Conservation (phyloP, 2,888 invertebrate species). For the Dyspetes luteomarginatus region DNA sequence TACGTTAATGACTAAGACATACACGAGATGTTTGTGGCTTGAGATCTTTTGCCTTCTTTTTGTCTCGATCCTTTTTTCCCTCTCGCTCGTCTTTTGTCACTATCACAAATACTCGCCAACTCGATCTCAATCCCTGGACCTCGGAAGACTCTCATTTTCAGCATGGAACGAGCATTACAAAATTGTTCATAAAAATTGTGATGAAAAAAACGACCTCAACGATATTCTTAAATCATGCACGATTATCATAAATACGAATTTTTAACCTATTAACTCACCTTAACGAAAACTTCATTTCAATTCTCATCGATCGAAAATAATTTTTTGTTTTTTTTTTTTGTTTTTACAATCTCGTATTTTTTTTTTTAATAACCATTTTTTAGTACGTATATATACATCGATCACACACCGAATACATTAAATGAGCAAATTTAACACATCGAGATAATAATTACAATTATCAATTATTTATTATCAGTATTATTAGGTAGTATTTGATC, state of each 20-base stretch:
- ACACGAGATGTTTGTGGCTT: background rate
- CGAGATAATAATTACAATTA: constrained; percentile 43
- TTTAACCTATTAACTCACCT: background rate
- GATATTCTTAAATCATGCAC: background rate
- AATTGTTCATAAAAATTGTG: background rate
- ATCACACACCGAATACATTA: constrained; percentile 64
- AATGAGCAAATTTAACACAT: constrained; percentile 59
- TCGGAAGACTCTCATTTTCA: background rate
- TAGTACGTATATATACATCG: constrained; percentile 59
- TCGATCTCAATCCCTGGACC: background rate
- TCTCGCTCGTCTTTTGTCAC: background rate
- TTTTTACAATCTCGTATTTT: background rate
- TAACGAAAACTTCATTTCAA: background rate
- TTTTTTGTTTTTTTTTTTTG: background rate
- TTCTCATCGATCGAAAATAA: background rate
- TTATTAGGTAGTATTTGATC: background rate
- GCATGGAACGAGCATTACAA: background rate
- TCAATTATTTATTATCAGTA: constrained; percentile 8
- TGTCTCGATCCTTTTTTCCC: background rate
- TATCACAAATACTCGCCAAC: background rate
- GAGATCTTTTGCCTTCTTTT: background rate
- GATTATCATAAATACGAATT: background rate
- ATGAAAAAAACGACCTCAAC: background rate
- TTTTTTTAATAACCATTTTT: constrained; percentile 10
- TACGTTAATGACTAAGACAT: too few relatives aligned